A percentile compares a stretch with the other conserved stretches of the same genome.
Evolutionary conservation across 2,888 invertebrate genomes (phyloP).

Genomic region (Tiliacea aurago): DNA sequence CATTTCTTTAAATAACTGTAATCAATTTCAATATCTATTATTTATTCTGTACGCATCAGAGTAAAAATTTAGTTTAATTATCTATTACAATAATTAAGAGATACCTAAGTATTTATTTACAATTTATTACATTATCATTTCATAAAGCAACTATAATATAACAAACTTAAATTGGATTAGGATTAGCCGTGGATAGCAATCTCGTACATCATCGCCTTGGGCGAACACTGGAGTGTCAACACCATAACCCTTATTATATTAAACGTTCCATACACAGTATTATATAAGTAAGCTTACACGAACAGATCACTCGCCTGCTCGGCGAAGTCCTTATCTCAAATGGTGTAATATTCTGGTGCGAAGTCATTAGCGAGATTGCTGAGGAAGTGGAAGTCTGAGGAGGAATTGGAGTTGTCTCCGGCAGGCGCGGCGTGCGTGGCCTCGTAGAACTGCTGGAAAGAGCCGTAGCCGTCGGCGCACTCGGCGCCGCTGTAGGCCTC

Average conservation of each 20-base stretch:
- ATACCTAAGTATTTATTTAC: constrained; percentile 79
- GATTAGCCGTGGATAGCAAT: constrained; percentile 71
- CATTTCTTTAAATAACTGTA: constrained; percentile 58
- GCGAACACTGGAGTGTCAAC: constrained; percentile 77
- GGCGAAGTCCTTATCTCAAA: constrained; percentile 91
- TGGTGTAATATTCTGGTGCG: constrained; percentile 96
- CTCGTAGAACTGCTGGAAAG: constrained; percentile 93
- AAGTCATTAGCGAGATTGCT: constrained; percentile 98
- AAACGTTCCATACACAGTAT: constrained; percentile 61
- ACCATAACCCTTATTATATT: constrained; percentile 70
- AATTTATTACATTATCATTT: constrained; percentile 80
- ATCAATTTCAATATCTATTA: constrained; percentile 74
- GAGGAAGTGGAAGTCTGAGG: constrained; percentile 98
- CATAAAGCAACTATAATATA: constrained; percentile 76
- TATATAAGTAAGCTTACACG: constrained; percentile 77
- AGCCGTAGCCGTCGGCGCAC: constrained; percentile 92
- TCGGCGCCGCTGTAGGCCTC: constrained; percentile 86
- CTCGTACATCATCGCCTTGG: constrained; percentile 76
- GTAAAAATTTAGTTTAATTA: constrained; percentile 74
- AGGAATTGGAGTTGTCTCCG: constrained; percentile 96
- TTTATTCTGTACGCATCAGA: constrained; percentile 68
- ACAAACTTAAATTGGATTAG: constrained; percentile 75
- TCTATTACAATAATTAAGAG: constrained; percentile 62
- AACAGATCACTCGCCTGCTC: constrained; percentile 89
- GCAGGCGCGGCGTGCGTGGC: constrained; percentile 88